A percentile compares a stretch with the other conserved stretches of the same genome.
phyloP scores from a whole-genome alignment of 2,113 vertebrate genomes.

The Acanthisitta chloris region DNA sequence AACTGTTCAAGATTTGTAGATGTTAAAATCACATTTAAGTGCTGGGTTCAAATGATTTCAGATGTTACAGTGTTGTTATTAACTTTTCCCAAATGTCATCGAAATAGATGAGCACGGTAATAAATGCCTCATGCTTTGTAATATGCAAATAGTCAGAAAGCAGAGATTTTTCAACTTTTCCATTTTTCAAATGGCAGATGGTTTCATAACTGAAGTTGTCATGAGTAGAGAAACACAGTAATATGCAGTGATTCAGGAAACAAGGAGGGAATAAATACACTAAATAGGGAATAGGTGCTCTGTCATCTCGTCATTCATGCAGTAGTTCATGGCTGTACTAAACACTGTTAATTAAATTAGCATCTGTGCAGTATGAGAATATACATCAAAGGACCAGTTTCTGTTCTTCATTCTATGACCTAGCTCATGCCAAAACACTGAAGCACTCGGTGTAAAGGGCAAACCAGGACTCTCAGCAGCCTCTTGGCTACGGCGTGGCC shows the following conservation, averaged over 20 bases:
- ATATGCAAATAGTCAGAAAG: neutral
- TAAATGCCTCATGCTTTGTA: neutral
- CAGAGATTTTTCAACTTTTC: neutral
- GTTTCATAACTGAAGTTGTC: neutral
- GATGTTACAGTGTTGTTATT: constrained; percentile 43
- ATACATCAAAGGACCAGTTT: neutral
- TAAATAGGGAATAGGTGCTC: neutral
- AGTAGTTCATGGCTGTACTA: neutral
- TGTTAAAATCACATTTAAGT: constrained; percentile 61
- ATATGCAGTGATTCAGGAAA: neutral
- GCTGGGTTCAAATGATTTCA: constrained; percentile 36
- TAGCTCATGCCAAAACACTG: neutral
- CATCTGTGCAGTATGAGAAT: neutral
- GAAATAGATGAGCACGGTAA: neutral
- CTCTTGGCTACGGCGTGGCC: neutral
- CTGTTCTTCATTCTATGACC: neutral
- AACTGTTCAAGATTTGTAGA: constrained; percentile 70
- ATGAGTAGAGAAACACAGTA: neutral
- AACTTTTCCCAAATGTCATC: neutral
- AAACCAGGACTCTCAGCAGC: neutral
- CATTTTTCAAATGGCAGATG: neutral
- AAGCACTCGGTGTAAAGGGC: rapidly evolving
- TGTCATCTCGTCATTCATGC: neutral
- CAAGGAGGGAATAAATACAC: neutral
- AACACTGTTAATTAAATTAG: neutral